Percentiles rank a stretch among this genome's conserved stretches.
Conservation (phyloP, 2,888 invertebrate genomes). For the Vanessa cardui region DNA sequence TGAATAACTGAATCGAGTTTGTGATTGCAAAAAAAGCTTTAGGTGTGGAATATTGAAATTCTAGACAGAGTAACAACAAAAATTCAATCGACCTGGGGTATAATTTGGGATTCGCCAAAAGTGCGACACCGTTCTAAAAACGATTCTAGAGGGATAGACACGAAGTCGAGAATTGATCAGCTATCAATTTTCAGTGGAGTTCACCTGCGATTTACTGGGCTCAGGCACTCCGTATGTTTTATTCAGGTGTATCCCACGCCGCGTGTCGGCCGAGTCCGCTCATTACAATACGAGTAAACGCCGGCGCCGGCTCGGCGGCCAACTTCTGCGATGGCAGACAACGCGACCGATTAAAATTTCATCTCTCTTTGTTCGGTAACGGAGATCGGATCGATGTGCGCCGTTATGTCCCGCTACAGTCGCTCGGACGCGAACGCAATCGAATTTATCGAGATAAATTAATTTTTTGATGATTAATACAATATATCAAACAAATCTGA, state of each 20-base stretch:
- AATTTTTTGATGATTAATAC: background rate
- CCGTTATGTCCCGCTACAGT: slow-evolving; percentile 62
- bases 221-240: slow-evolving; percentile 44
- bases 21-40: background rate
- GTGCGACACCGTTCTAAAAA: slow-evolving; percentile 12
- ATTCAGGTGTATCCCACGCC: slow-evolving; percentile 49
- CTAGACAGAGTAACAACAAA: slow-evolving; percentile 12
- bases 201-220: slow-evolving; percentile 43
- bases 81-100: slow-evolving; percentile 24
- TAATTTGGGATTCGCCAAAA: slow-evolving; percentile 16
- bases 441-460: slow-evolving; percentile 57
- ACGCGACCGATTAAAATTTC: slow-evolving; percentile 79
- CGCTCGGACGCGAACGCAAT: slow-evolving; percentile 58
- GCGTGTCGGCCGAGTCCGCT: slow-evolving; percentile 47
- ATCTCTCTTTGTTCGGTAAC: slow-evolving; percentile 74
- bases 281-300: slow-evolving; percentile 64
- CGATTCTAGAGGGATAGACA: slow-evolving; percentile 18
- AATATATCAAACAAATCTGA: background rate
- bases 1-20: too few species aligned
- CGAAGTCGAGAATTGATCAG: slow-evolving; percentile 21
- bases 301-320: slow-evolving; percentile 60
- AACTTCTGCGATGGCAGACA: slow-evolving; percentile 69
- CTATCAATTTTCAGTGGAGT: slow-evolving; percentile 37
- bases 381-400: slow-evolving; percentile 72
- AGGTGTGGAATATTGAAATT: background rate